Evolutionary conservation across 2,113 vertebrate genomes (phyloP), one percentile per base, ranked within the genome.

Genomic region (Scartelaos histophorus): DNA sequence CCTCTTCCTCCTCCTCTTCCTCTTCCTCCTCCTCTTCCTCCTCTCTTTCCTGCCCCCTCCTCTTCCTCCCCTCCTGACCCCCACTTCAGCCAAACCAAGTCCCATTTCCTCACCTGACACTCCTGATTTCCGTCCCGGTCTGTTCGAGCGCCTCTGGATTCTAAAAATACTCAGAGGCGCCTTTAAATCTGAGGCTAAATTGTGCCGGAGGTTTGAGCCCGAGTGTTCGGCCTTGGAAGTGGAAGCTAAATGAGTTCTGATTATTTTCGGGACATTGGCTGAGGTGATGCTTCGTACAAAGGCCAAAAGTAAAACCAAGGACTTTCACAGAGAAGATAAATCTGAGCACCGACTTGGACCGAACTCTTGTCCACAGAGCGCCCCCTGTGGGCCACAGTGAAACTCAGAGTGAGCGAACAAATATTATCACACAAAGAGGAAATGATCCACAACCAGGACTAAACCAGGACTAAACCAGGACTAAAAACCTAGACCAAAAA

Each of bases 41-140:
- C 38, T 43, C 38, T 43, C 38, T 4, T 29, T 29, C 4, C 29
- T 29, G 29, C 29, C 29, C 29, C 73, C 75, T 74, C 54, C 73
- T 76, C 68, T 81, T 80, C 62, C 74, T 64, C 78, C 22, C 34
- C 45, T 64, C 58, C 34, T 25, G 56, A 61, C 80, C 79, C 76
- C 53, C 38, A 69, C 24, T 69, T 49, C 25, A 76, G 67, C 38
- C 77, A 80, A 70, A 80, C 6, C 75, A 73, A 79, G 70, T 83
- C 82, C 73, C 34, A 81, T 78, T 85, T 84, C 79, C 83, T 80
- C 69, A 70, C 75, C 80, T 80, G 81, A 80, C 81, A 82, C 69
- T 85, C 62, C 61, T 80, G 25, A 73, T 82, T 84, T 85, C 43
- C 75, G 69, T 82, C 75, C 71, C 61, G 62, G 62, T 43, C 64